phyloP scores from a whole-genome alignment of 2,113 vertebrate species.

The Danio rerio region GRCz12tu NC_133185.1:40346001-40346500 shows the following conservation, averaged over 20 bases:
- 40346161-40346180: neutral
- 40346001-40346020: neutral
- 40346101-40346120: neutral
- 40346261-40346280: neutral
- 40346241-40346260: too few relatives aligned
- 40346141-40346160: neutral
- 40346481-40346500: too few relatives aligned
- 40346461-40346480: too few relatives aligned
- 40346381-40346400: too few relatives aligned
- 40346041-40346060: constrained; percentile 7
- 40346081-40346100: neutral
- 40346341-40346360: neutral
- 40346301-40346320: neutral
- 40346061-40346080: neutral
- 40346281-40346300: neutral
- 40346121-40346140: neutral
- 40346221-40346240: too few relatives aligned
- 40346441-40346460: too few relatives aligned
- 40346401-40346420: too few relatives aligned
- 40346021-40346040: neutral
- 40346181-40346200: too few relatives aligned
- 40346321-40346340: neutral
- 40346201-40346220: too few relatives aligned
- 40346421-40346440: too few relatives aligned
- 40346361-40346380: neutral